phyloP scores from a whole-genome alignment of 2,797 vertebrate genomes.

The Crenichthys baileyi region DNA sequence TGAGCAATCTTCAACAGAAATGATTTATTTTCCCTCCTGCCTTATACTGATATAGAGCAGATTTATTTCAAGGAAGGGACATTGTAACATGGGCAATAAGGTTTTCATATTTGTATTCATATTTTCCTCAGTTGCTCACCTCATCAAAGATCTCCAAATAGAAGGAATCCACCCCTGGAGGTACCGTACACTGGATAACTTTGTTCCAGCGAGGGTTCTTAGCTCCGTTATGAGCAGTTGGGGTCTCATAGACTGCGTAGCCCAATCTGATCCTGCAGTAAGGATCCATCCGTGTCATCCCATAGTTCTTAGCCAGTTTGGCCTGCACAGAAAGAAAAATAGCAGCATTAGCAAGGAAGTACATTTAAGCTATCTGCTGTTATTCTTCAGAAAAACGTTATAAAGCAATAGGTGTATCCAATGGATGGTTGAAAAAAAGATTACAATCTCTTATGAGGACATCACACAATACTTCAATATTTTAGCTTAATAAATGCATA shows the following conservation, averaged over 20 bases:
- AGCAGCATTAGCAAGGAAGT: background rate
- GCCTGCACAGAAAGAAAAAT: conserved; percentile 77
- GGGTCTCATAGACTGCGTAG: conserved; percentile 95
- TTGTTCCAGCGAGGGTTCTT: conserved; percentile 99
- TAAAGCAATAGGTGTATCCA: background rate
- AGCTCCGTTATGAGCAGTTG: conserved; percentile 96
- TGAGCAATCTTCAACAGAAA: no score
- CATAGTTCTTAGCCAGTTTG: conserved; percentile 97
- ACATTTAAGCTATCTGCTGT: background rate
- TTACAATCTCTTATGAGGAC: background rate
- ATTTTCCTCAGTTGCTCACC: conserved; percentile 71
- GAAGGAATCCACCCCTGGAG: conserved; percentile 94
- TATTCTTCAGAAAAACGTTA: background rate
- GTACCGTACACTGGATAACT: conserved; percentile 94
- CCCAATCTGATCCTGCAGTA: conserved; percentile 94
- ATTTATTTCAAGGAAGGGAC: no score
- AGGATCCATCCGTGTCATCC: conserved; percentile 98
- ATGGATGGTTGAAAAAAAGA: background rate
- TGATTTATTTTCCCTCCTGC: no score
- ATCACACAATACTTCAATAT: background rate
- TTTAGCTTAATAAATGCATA: background rate
- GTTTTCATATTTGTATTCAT: background rate
- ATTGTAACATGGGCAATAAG: background rate
- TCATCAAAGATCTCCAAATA: conserved; percentile 99
- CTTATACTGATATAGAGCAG: no score